Base-by-base conservation (phyloP, 2,797 vertebrate species). In the Protosalanx chinensis region DNA sequence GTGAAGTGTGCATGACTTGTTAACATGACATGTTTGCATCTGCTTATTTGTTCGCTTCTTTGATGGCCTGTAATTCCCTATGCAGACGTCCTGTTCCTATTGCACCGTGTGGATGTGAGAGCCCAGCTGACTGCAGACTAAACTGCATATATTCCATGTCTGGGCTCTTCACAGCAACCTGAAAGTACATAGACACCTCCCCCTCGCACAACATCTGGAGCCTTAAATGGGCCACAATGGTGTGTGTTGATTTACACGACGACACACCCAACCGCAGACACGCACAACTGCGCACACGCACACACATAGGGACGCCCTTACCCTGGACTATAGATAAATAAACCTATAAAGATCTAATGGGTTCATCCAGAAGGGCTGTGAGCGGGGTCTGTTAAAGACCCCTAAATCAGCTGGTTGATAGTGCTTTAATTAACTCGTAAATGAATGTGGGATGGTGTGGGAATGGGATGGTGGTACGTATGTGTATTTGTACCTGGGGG, bases 341-440 rank as follows among this genome's bases (percentile, higher is more conserved):
- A 82, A 79, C 73, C 75, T 64, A 75, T 84, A 81, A 86, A 85
- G 53, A 70, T 72, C 60, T 79, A 84, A 87, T 81, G 61, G 70
- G 18, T n/a, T 33, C 63, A 75, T 6, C 27, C 58, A 62, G 35
- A 59, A 15, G 6, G 66, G 49, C 30, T 8, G 62, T 27, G 23
- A 58, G 10, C 69, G 69, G 5, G 72, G 68, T 59, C 79, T 46
- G 68, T 87, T 91, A 87, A 85, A 83, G 82, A 67, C 74, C 75
- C 80, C 80, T 88, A 88, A 92, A 91, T 90, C 86, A 81, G 72
- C 72, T 81, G 87, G 53, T 75, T 75, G 74, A 77, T 84, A 79
- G 82, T 72, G 73, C 33, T 87, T 90, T 86, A 88, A 91, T 93
- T 84, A 85, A 91, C 86, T 89, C 86, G 85, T 91, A 90, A 90